Evolutionary conservation across 2,113 vertebrate species (phyloP).

Genomic region (Tragelaphus imberbis): DNA sequence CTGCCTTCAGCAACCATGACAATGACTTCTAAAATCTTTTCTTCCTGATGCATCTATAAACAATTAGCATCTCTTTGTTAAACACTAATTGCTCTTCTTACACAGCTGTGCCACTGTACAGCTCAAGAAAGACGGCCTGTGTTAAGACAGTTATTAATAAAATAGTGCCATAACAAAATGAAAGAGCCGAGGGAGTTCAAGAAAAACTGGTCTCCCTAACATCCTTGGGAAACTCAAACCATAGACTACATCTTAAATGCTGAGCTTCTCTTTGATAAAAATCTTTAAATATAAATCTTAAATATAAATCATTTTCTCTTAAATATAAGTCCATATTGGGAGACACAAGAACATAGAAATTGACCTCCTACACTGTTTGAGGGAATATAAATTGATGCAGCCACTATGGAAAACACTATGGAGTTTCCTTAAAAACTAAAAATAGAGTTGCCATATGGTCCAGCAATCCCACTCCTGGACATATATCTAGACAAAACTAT

Average conservation of each 20-base stretch:
- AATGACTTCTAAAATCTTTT: constrained; percentile 78
- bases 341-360: neutral
- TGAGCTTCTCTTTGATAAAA: neutral
- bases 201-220: constrained; percentile 20
- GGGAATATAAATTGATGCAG: neutral
- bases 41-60: constrained; percentile 73
- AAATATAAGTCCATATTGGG: neutral
- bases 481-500: neutral
- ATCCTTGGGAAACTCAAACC: constrained; percentile 30
- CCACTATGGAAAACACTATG: neutral
- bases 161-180: constrained; percentile 45
- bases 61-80: constrained; percentile 81
- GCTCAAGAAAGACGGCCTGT: constrained; percentile 66
- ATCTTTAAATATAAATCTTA: neutral
- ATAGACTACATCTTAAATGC: neutral
- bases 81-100: constrained; percentile 76
- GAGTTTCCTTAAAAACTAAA: neutral
- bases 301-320: neutral
- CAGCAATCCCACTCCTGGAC: neutral
- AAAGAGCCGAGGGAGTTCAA: neutral
- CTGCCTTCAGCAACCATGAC: constrained; percentile 66
- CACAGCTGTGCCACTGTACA: constrained; percentile 77
- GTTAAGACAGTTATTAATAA: constrained; percentile 64
- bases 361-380: neutral
- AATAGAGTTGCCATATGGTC: neutral